Conservation (phyloP, 1,140 invertebrate species). For the Drosophila nigrodunni region DNA sequence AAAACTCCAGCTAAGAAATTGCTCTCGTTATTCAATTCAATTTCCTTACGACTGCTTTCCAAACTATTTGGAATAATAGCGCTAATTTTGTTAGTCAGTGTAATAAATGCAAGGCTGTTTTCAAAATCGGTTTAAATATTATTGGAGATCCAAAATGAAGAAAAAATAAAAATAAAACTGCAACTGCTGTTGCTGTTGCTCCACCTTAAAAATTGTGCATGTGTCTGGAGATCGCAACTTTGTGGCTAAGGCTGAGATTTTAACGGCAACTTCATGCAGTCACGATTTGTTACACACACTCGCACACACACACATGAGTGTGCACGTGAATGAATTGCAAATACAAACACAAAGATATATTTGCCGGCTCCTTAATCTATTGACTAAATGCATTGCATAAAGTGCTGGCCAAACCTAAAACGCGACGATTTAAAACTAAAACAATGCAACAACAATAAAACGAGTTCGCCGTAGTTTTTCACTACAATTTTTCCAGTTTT, state of each 20-base stretch:
- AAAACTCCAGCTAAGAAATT: too few relatives aligned
- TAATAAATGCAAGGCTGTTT: not conserved
- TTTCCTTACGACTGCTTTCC: not conserved
- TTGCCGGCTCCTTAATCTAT: constrained; percentile 45
- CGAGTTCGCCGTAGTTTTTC: constrained; percentile 42
- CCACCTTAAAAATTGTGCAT: constrained; percentile 74
- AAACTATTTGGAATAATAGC: constrained; percentile 3
- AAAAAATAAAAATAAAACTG: not conserved
- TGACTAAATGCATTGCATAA: constrained; percentile 57
- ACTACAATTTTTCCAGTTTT: constrained; percentile 32
- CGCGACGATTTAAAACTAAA: constrained; percentile 33
- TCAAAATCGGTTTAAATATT: constrained; percentile 16
- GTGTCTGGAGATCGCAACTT: constrained; percentile 47
- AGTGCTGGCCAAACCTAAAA: constrained; percentile 46
- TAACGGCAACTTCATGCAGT: constrained; percentile 80
- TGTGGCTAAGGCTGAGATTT: constrained; percentile 62
- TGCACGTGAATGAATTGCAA: constrained; percentile 22
- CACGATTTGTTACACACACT: constrained; percentile 68
- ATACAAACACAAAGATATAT: constrained; percentile 6
- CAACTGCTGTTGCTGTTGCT: constrained; percentile 35
- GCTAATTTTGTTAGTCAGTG: constrained; percentile 12
- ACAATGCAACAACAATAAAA: constrained; percentile 35
- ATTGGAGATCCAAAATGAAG: constrained; percentile 22
- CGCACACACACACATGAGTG: constrained; percentile 2
- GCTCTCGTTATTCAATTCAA: not conserved